phyloP scores from a whole-genome alignment of 1,140 invertebrate genomes.

The Epicauta chinensis region DNA sequence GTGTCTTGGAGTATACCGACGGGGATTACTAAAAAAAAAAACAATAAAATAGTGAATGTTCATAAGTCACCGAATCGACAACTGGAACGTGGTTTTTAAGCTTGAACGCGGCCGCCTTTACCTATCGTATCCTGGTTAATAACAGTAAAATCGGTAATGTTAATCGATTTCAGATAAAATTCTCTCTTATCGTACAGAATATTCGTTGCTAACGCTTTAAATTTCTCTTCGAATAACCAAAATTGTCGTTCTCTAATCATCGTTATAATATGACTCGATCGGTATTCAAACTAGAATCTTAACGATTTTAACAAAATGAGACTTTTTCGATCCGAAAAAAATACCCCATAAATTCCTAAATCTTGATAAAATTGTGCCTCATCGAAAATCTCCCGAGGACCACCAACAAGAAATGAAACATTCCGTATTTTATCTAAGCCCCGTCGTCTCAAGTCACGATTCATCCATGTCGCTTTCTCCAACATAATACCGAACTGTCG shows the following conservation, averaged over 20 bases:
- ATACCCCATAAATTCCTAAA: constrained; percentile 7
- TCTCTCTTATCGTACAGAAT: background rate
- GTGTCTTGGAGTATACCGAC: background rate
- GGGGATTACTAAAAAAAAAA: constrained; percentile 4
- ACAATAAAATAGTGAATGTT: no score
- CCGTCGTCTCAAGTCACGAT: background rate
- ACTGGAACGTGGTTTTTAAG: no score
- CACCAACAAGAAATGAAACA: constrained; percentile 13
- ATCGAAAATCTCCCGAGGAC: constrained; percentile 6
- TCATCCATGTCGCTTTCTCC: constrained; percentile 7
- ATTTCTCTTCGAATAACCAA: constrained; percentile 3
- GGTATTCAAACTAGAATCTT: constrained; percentile 7
- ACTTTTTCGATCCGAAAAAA: background rate
- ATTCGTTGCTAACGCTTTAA: background rate
- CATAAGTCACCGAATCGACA: no score
- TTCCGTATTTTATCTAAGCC: constrained; percentile 4
- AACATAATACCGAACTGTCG: background rate
- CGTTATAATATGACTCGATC: constrained; percentile 3
- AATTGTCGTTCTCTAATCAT: constrained; percentile 4
- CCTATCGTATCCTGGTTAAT: constrained; percentile 8
- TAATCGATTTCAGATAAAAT: constrained; percentile 6
- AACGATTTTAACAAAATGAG: background rate
- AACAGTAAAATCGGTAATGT: constrained; percentile 6
- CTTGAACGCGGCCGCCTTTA: no score
- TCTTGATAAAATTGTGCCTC: constrained; percentile 2